Evolutionary conservation across 2,888 invertebrate species (phyloP).

Genomic region (Mantis religiosa): DNA sequence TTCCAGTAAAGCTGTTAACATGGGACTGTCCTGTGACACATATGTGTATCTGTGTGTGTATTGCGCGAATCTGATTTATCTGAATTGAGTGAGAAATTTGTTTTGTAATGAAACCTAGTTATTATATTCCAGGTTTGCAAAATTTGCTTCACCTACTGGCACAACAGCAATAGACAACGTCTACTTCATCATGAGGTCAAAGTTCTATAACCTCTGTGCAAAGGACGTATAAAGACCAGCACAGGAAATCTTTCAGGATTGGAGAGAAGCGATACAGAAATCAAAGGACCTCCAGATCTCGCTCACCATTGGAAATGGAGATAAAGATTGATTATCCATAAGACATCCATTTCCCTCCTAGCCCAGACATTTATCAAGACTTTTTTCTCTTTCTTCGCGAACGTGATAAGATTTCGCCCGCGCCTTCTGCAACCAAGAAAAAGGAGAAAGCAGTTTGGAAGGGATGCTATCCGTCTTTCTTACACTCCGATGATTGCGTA

Average conservation of each 20-base stretch:
- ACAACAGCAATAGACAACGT: too few species aligned
- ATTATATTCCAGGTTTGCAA: too few species aligned
- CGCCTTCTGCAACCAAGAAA: background rate
- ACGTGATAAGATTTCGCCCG: conserved; percentile 14
- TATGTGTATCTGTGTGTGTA: too few species aligned
- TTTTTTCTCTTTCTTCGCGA: background rate
- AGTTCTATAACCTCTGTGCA: background rate
- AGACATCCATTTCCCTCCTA: background rate
- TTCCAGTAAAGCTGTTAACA: too few species aligned
- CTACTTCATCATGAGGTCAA: too few species aligned
- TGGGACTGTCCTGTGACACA: too few species aligned
- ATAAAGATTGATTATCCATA: background rate
- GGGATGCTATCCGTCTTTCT: conserved; percentile 8
- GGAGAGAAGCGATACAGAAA: background rate
- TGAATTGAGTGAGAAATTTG: too few species aligned
- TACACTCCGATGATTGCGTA: conserved; percentile 26
- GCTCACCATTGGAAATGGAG: background rate
- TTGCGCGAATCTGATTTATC: too few species aligned
- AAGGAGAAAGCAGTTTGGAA: background rate
- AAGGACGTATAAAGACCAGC: background rate
- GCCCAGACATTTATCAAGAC: conserved; percentile 7
- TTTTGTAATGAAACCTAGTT: too few species aligned
- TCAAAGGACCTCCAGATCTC: background rate
- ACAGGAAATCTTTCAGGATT: background rate
- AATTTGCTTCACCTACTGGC: too few species aligned